A percentile compares a stretch with the other conserved stretches of the same genome.
These are phyloP conservation scores for Suillia variegata DNA, from an alignment of 2,888 invertebrate species.

Conservation along the genomic window DNA sequence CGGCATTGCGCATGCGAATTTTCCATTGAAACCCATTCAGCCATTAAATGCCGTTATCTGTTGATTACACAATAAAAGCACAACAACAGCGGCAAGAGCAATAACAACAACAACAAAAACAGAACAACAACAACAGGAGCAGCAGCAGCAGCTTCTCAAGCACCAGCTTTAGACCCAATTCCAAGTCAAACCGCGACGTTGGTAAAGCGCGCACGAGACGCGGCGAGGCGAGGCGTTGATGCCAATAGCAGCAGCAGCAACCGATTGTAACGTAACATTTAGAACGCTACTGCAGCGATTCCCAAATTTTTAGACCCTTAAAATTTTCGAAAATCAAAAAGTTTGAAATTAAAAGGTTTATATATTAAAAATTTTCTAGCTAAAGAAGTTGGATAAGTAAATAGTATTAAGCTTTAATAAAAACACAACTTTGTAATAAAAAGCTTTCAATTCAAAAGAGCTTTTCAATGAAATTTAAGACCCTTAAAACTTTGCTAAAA, in stretches of 20 bases:
- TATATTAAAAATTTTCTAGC: too few species aligned
- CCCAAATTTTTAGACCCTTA: neutral
- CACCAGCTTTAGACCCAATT: neutral
- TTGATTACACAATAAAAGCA: slow-evolving; percentile 57
- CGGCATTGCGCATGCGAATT: neutral
- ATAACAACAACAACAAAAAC: too few species aligned
- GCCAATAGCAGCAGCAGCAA: neutral
- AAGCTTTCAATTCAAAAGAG: too few species aligned
- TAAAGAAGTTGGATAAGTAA: too few species aligned
- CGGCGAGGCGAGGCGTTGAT: neutral
- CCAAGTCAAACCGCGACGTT: neutral
- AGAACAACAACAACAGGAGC: slow-evolving; percentile 35
- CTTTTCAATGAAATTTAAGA: too few species aligned
- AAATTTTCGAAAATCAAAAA: neutral
- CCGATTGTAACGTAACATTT: neutral
- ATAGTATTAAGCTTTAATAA: too few species aligned
- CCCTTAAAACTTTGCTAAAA: too few species aligned
- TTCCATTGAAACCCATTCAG: slow-evolving; percentile 47
- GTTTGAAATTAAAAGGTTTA: neutral
- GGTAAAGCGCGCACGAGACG: neutral
- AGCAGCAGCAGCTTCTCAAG: slow-evolving; percentile 10
- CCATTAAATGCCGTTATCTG: slow-evolving; percentile 59
- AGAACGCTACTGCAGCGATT: neutral
- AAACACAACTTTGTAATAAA: too few species aligned
- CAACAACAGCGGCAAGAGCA: too few species aligned